Percentiles rank a stretch among this genome's conserved stretches.
phyloP scores from a whole-genome alignment of 2,888 invertebrate genomes.

The Diarsia rubi region DNA sequence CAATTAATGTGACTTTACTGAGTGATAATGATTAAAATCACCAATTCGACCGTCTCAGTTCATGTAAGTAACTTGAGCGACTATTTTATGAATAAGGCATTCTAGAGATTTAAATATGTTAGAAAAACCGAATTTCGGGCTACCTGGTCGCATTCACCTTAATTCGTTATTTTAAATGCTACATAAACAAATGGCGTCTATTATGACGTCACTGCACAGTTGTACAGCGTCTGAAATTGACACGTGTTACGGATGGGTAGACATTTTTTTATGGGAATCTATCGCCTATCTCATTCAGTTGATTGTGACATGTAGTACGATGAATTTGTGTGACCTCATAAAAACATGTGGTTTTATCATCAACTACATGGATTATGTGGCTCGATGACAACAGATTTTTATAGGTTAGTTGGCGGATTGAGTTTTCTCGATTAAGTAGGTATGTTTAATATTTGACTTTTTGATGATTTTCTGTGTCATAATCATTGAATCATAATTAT shows the following conservation, averaged over 20 bases:
- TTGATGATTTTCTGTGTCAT: no score
- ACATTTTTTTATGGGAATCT: conserved; percentile 56
- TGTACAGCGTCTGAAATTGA: conserved; percentile 46
- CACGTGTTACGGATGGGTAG: conserved; percentile 41
- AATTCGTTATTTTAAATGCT: conserved; percentile 25
- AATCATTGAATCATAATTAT: no score
- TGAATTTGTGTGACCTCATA: conserved; percentile 27
- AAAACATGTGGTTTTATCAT: conserved; percentile 41
- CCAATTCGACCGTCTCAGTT: no score
- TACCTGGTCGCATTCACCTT: no score
- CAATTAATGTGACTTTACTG: no score
- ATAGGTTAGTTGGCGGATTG: neutral
- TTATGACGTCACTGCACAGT: conserved; percentile 43
- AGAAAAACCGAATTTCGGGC: no score
- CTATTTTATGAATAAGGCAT: no score
- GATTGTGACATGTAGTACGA: conserved; percentile 27
- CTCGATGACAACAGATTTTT: conserved; percentile 16
- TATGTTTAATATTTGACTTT: neutral
- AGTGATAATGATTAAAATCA: no score
- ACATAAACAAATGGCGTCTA: conserved; percentile 40
- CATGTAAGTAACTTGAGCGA: no score
- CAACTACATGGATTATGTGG: conserved; percentile 7
- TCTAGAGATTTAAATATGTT: no score
- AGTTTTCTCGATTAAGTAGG: neutral
- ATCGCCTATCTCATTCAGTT: conserved; percentile 24